Evolutionary conservation across 2,797 vertebrate genomes (phyloP).

Genomic region (Paratrypauchen microcephalus): DNA sequence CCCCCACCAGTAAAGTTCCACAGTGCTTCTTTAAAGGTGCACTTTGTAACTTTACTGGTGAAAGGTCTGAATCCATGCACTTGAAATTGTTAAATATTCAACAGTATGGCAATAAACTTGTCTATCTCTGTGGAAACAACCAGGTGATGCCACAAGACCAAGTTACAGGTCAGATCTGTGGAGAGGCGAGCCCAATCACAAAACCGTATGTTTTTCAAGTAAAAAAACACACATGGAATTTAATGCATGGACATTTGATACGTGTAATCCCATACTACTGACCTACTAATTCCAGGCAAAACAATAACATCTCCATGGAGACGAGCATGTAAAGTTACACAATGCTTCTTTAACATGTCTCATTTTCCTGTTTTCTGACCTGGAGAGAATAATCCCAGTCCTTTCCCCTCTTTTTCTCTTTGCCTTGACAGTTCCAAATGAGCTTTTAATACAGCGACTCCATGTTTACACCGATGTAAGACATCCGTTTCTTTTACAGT

Average conservation of each 20-base stretch:
- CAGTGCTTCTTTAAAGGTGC: not conserved
- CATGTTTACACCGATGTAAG: slow-evolving; percentile 33
- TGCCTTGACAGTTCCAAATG: not conserved
- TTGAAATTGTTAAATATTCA: no score
- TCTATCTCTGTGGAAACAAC: no score
- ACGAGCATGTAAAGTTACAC: not conserved
- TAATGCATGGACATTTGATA: no score
- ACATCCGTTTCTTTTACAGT: slow-evolving; percentile 16
- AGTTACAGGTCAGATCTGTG: no score
- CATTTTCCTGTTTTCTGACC: not conserved
- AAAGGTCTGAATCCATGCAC: no score
- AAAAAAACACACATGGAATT: no score
- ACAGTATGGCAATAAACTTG: no score
- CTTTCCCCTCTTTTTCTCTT: not conserved
- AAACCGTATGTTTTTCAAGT: no score
- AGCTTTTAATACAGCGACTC: slow-evolving; percentile 22
- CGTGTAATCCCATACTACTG: no score
- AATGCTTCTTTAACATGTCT: not conserved
- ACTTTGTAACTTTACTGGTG: no score
- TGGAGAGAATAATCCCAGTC: not conserved
- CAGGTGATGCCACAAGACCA: no score
- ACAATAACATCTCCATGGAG: not conserved
- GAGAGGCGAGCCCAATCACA: no score
- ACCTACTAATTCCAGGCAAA: not conserved
- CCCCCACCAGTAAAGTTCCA: not conserved